Base-by-base conservation (phyloP, 2,888 invertebrate genomes). In the Achlya flavicornis region DNA sequence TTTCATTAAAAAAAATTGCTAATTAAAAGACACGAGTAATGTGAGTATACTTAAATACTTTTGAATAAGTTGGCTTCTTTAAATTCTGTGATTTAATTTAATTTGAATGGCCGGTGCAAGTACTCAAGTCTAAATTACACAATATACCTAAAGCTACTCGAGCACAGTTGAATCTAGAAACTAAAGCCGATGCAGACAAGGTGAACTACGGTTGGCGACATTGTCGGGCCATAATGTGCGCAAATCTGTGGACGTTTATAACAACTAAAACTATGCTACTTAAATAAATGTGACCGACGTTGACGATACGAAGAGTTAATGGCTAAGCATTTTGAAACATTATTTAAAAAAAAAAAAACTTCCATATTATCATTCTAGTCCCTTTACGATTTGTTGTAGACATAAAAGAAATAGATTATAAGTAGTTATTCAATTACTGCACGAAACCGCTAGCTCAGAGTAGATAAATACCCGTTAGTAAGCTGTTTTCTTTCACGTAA, bases 141-240 rank as follows among this genome's bases (percentile, higher is more conserved):
- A 35, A 14, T 43, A 3, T n/a, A n/a, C n/a, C n/a, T n/a, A 59
- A 59, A 41, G n/a, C 11, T 10, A 35, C 35, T 35, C 35, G 58
- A 58, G n/a, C n/a, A 58, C 12, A 35, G n/a, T 46, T 63, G 62
- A 61, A 63, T 63, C 61, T 57, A 61, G 62, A 64, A 65, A 61
- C 61, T 60, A 64, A 58, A 16, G 43, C 57, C 26, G 57, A 60
- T 43, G 57, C 57, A 41, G 58, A 57, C 60, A 57, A 65, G 61
- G 62, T 69, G 64, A 46, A 60, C 26, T 61, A 48, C 61, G 61
- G 33, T 61, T 58, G 58, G 19, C 43, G 10, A 7, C 16, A n/a
- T 59, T 19, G 59, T 41, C 35, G 19, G 16, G 7, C 11, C 8
- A 41, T 10, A 3, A 38, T 26, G 57, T 32, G 46, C 6, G 46